Evolutionary conservation across 1,140 invertebrate genomes (phyloP), one percentile per base, ranked within the genome.

Genomic region (Tetragonula clypearis): DNA sequence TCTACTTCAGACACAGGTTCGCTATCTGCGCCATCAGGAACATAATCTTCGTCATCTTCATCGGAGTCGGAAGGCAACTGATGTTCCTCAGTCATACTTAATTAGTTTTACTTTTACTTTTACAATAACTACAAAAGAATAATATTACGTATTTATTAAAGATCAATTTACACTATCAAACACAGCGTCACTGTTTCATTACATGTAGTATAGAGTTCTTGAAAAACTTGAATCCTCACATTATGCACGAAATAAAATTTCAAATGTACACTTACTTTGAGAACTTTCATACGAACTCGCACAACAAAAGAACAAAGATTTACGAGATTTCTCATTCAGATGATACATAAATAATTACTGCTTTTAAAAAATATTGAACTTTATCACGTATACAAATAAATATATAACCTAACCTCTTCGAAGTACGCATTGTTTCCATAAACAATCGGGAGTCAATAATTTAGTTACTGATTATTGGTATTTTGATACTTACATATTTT

Each of bases 21-120:
- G 49, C 75, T 86, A 2, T 93, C 93, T 66, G 71, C 88, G 30
- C 91, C 92, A 85, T 92, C 92, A 60, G 94, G 93, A 75, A 94
- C 87, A 79, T 94, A 94, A 86, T 94, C 93, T 72, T 94, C 93
- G 41, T 94, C 94, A 77, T 93, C 93, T 73, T 94, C 93, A 77
- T 94, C 94, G 2, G 93, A 93, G 75, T 93, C 92, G 5, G 93
- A 94, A 65, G 92, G 91, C 73, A 93, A 83, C 23, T 92, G 79
- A 71, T 90, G 84, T 72, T 90, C 89, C 68, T 90, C 79, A 2
- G 88, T 86, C 89, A 90, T 90, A 60, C 73, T 86, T 74, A 81
- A 56, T 49, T 69, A 81, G 56, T 56, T 77, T 56, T 68, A 71
- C 49, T 26, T 58, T 55, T 55, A n/a, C 35, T 58, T 5, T 53